A percentile compares a stretch with the other conserved stretches of the same genome.
These are phyloP conservation scores for Cryptocephalus moraei DNA, from an alignment of 2,888 invertebrate genomes.

Conservation along the genomic window DNA sequence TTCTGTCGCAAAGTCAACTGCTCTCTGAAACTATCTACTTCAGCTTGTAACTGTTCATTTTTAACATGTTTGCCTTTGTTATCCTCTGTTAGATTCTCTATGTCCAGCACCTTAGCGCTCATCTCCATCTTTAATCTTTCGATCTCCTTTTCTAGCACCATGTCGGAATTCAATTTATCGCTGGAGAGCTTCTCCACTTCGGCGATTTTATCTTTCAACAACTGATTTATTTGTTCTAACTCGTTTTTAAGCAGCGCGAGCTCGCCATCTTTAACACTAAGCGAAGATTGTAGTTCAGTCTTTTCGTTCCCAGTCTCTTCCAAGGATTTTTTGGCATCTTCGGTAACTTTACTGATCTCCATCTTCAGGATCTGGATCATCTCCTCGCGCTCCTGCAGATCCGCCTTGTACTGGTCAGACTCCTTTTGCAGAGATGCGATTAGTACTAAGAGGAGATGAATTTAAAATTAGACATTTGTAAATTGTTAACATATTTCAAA, in stretches of 20 bases:
- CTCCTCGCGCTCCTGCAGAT: constrained; percentile 17
- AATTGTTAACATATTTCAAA: constrained; percentile 4
- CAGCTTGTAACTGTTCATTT: constrained; percentile 6
- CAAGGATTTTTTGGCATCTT: constrained; percentile 8
- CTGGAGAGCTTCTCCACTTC: constrained; percentile 17
- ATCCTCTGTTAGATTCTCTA: constrained; percentile 40
- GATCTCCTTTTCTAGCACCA: constrained; percentile 24
- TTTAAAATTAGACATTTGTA: constrained; percentile 10
- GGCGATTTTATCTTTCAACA: constrained; percentile 20
- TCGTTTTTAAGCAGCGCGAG: constrained; percentile 21
- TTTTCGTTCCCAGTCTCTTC: constrained; percentile 12
- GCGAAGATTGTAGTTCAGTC: constrained; percentile 11
- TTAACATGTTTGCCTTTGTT: constrained; percentile 27
- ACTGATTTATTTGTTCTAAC: constrained; percentile 27
- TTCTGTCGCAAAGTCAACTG: not conserved
- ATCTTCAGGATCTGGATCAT: constrained; percentile 20
- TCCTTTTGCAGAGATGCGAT: constrained; percentile 22
- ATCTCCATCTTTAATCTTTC: constrained; percentile 34
- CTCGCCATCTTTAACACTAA: constrained; percentile 9
- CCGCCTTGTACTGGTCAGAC: constrained; percentile 21
- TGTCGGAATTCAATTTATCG: constrained; percentile 23
- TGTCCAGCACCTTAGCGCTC: constrained; percentile 45
- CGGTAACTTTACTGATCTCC: constrained; percentile 18
- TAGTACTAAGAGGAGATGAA: constrained; percentile 22
- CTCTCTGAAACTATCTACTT: constrained; percentile 1